phyloP scores from a whole-genome alignment of 2,888 invertebrate species.

The Caenorhabditis drosophilae region DNA sequence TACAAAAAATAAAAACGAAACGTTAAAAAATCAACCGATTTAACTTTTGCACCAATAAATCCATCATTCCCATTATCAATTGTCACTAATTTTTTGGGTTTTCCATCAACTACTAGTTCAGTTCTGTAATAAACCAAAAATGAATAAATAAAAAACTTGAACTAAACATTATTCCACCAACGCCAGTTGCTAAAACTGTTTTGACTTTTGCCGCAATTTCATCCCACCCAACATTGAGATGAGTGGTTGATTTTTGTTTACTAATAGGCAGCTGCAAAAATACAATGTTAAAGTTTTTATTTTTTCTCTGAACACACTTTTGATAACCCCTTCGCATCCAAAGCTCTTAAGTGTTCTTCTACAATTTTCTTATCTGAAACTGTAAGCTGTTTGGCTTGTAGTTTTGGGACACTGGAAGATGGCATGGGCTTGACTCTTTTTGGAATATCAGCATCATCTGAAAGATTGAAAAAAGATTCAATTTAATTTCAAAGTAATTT shows the following conservation, averaged over 20 bases:
- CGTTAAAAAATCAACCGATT: too few species aligned
- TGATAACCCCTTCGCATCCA: constrained; percentile 23
- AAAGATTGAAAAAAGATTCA: not conserved
- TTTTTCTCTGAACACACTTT: constrained; percentile 9
- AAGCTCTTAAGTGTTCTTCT: constrained; percentile 23
- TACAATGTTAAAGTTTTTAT: not conserved
- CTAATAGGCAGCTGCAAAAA: constrained; percentile 12
- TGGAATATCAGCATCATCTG: constrained; percentile 25
- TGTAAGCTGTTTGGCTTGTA: constrained; percentile 35
- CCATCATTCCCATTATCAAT: constrained; percentile 36
- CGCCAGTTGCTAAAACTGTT: constrained; percentile 19
- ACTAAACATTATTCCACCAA: constrained; percentile 25
- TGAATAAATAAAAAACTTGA: too few species aligned
- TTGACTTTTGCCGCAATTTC: constrained; percentile 36
- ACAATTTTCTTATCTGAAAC: constrained; percentile 34
- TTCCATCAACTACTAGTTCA: constrained; percentile 31
- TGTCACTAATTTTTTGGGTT: constrained; percentile 13
- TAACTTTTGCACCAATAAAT: constrained; percentile 32
- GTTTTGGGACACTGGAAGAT: constrained; percentile 35
- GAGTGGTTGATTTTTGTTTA: constrained; percentile 30
- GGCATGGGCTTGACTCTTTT: constrained; percentile 35
- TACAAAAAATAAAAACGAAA: too few species aligned
- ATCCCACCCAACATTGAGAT: constrained; percentile 30
- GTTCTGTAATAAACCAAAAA: constrained; percentile 24
- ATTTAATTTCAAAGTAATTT: too few species aligned